A percentile compares a stretch with the other conserved stretches of the same genome.
phyloP scores from a whole-genome alignment of 2,888 invertebrate species.

The Hofmannophila pseudospretella region DNA sequence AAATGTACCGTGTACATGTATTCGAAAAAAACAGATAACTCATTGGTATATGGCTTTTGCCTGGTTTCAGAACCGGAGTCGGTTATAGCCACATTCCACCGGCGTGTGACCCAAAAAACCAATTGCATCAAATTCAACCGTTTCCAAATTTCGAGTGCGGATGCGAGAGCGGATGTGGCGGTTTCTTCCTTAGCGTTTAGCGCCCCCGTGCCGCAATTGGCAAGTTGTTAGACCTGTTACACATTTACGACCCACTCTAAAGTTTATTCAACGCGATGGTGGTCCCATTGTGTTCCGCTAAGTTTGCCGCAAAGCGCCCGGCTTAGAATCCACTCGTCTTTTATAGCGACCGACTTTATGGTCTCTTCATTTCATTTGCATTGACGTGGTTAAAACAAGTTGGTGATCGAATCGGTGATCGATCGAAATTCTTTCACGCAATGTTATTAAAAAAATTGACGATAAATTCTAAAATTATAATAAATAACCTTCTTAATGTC shows the following conservation, averaged over 20 bases:
- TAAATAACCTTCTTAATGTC: no score
- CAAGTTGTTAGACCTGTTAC: conserved; percentile 69
- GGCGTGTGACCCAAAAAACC: conserved; percentile 7
- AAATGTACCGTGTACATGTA: no score
- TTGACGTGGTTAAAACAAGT: conserved; percentile 29
- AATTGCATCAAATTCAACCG: conserved; percentile 23
- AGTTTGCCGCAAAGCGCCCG: conserved; percentile 41
- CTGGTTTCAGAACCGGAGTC: no score
- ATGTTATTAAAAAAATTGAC: no score
- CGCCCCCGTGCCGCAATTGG: conserved; percentile 75
- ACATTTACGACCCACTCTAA: conserved; percentile 66
- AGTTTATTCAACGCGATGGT: conserved; percentile 68
- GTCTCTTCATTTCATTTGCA: conserved; percentile 60
- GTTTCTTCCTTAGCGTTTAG: conserved; percentile 58
- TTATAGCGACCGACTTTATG: conserved; percentile 58
- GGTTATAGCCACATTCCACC: conserved; percentile 4
- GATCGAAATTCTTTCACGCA: background rate
- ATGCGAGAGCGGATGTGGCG: conserved; percentile 69
- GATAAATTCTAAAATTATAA: no score
- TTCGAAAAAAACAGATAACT: no score
- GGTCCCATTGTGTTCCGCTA: conserved; percentile 69
- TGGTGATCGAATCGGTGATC: no score
- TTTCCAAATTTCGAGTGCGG: conserved; percentile 64
- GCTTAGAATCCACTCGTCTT: conserved; percentile 47
- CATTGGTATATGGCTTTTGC: no score